A percentile compares a stretch with the other conserved stretches of the same genome.
These are phyloP conservation scores for Microtus richardsoni DNA, from an alignment of 2,113 vertebrate genomes.

Conservation along the genomic window DNA sequence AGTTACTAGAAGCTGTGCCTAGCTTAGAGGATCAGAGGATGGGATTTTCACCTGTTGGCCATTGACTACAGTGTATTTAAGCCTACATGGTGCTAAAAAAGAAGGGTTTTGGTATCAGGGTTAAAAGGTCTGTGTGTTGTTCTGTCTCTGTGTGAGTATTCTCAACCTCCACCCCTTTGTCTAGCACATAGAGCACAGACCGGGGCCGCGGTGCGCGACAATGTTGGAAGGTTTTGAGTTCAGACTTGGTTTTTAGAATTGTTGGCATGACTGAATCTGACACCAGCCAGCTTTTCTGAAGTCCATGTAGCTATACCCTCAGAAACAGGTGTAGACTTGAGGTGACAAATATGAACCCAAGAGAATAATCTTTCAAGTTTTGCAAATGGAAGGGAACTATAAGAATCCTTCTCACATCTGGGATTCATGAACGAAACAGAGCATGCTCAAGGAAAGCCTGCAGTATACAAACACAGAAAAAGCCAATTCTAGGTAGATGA, in stretches of 20 bases:
- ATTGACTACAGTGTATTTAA: no score
- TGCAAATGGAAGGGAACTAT: neutral
- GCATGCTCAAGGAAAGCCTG: neutral
- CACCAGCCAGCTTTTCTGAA: neutral
- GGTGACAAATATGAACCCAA: neutral
- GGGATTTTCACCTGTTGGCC: no score
- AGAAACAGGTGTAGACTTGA: neutral
- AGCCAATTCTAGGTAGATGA: neutral
- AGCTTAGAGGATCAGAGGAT: no score
- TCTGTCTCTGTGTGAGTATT: no score
- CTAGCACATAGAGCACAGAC: no score
- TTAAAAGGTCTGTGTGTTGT: no score
- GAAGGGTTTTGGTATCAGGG: no score
- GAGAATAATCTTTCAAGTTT: neutral
- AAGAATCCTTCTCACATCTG: neutral
- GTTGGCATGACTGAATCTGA: neutral
- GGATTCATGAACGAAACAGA: neutral
- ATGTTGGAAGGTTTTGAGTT: neutral
- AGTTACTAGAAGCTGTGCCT: no score
- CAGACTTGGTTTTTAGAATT: neutral
- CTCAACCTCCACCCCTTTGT: no score
- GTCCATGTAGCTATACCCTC: neutral
- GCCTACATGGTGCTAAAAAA: no score
- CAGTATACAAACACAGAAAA: neutral
- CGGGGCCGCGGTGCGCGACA: no score